phyloP scores from a whole-genome alignment of 1,140 invertebrate species.

The Dreissena polymorpha region DNA sequence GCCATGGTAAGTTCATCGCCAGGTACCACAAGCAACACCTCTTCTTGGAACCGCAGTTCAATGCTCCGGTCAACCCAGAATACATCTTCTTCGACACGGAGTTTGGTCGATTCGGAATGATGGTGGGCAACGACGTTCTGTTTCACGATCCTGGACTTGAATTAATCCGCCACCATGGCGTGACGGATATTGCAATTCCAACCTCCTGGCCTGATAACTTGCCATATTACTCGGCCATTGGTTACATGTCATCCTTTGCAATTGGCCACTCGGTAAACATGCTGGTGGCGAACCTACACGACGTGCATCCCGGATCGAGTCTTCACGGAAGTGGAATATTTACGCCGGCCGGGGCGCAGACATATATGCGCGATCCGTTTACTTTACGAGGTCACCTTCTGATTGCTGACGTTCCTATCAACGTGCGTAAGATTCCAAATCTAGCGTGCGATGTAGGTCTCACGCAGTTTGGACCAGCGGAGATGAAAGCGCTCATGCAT shows the following conservation, averaged over 20 bases:
- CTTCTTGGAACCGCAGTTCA: slow-evolving; percentile 83
- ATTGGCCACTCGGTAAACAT: slow-evolving; percentile 82
- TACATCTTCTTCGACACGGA: slow-evolving; percentile 83
- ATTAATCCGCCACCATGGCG: slow-evolving; percentile 79
- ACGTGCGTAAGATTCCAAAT: neutral
- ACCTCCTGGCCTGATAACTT: slow-evolving; percentile 87
- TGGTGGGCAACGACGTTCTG: slow-evolving; percentile 89
- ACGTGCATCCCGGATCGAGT: slow-evolving; percentile 73
- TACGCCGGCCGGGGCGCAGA: slow-evolving; percentile 56
- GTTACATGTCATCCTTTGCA: slow-evolving; percentile 82
- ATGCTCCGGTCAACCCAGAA: slow-evolving; percentile 74
- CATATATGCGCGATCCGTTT: slow-evolving; percentile 54
- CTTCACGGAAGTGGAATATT: slow-evolving; percentile 81
- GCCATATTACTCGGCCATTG: slow-evolving; percentile 83
- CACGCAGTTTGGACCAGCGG: slow-evolving; percentile 9
- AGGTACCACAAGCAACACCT: slow-evolving; percentile 87
- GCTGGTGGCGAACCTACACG: slow-evolving; percentile 82
- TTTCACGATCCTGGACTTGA: slow-evolving; percentile 83
- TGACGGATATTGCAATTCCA: slow-evolving; percentile 86
- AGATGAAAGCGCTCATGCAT: slow-evolving; percentile 7
- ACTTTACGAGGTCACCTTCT: slow-evolving; percentile 49
- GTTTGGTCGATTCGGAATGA: slow-evolving; percentile 89
- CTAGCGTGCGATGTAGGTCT: slow-evolving; percentile 26
- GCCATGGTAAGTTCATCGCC: slow-evolving; percentile 82
- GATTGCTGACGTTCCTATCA: slow-evolving; percentile 58